phyloP scores from a whole-genome alignment of 2,797 vertebrate genomes.

The Gymnocypris eckloni region DNA sequence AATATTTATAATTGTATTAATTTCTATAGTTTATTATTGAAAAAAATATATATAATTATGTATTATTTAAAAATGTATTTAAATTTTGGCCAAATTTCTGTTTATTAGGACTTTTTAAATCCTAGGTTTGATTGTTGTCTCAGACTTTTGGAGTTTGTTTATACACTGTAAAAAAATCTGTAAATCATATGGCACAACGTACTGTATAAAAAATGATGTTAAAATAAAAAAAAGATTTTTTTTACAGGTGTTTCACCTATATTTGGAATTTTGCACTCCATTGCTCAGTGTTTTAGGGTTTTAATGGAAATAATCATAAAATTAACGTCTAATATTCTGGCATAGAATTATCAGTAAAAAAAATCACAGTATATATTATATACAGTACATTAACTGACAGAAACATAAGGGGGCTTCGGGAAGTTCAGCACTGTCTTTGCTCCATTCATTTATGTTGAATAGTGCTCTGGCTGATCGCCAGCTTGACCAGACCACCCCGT shows the following conservation, averaged over 20 bases:
- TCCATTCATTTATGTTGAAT: constrained; percentile 14
- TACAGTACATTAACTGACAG: constrained; percentile 4
- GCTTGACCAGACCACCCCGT: constrained; percentile 71
- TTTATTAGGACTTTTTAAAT: not conserved
- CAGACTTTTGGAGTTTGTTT: not conserved
- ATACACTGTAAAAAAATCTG: not conserved
- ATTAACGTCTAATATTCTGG: not conserved
- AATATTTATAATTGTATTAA: not conserved
- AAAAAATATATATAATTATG: not conserved
- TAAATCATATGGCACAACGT: not conserved
- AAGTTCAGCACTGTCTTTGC: constrained; percentile 12
- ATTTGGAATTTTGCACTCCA: not conserved
- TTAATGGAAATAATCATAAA: not conserved
- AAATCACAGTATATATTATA: not conserved
- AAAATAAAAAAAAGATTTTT: not conserved
- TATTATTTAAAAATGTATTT: not conserved
- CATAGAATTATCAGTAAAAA: not conserved
- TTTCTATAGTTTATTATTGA: not conserved
- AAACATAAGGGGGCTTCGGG: constrained; percentile 10
- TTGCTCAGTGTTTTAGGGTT: not conserved
- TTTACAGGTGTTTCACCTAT: not conserved
- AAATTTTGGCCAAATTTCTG: not conserved
- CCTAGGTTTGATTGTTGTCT: not conserved
- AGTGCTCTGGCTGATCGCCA: constrained; percentile 39
- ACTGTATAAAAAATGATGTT: not conserved